Evolutionary conservation across 1,140 invertebrate species (phyloP).

Genomic region (Whitmania pigra): DNA sequence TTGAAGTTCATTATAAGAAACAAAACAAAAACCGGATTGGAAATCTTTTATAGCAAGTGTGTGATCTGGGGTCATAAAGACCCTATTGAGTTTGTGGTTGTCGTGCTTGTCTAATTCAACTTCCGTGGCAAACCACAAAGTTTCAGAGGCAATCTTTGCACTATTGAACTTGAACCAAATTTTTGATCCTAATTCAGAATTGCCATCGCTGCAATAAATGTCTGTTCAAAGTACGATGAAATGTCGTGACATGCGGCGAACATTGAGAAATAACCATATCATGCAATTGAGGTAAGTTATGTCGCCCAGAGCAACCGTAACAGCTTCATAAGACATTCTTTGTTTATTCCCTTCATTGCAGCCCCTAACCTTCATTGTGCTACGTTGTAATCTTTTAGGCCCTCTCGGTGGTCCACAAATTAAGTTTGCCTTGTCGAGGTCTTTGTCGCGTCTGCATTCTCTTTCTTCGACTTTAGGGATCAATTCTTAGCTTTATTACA

Average conservation of each 20-base stretch:
- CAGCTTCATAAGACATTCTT: conserved; percentile 6
- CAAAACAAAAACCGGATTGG: background rate
- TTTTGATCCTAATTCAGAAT: conserved; percentile 5
- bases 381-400: background rate
- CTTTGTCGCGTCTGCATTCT: conserved; percentile 8
- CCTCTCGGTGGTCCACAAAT: background rate
- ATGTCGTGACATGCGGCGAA: background rate
- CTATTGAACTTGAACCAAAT: conserved; percentile 12
- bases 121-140: conserved; percentile 1
- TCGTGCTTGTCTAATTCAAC: conserved; percentile 19
- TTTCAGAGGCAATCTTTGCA: background rate
- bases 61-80: conserved; percentile 11
- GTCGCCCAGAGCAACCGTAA: background rate
- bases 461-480: background rate
- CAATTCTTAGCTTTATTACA: no score
- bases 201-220: background rate
- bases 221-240: background rate
- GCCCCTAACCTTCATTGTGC: background rate
- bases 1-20: background rate
- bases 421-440: background rate
- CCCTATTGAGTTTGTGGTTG: conserved; percentile 12
- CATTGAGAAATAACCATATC: background rate
- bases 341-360: conserved; percentile 8
- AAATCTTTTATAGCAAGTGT: conserved; percentile 13
- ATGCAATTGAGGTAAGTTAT: conserved; percentile 5